Evolutionary conservation across 2,113 vertebrate genomes (phyloP).

Genomic region (Microcebus murinus): DNA sequence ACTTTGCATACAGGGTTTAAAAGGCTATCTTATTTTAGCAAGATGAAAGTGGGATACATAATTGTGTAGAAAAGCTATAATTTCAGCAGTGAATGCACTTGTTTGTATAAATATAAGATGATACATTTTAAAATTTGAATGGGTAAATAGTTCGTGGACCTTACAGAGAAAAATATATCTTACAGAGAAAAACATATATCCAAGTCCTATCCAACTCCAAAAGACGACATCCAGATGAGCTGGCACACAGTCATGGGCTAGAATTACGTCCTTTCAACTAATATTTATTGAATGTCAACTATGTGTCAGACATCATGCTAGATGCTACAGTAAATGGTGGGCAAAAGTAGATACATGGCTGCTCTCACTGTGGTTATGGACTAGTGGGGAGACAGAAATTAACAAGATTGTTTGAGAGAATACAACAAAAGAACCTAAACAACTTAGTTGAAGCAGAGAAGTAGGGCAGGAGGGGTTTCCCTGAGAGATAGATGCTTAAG

Average conservation of each 20-base stretch:
- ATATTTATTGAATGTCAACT: not conserved
- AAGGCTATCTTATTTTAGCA: conserved; percentile 59
- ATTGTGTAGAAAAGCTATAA: conserved; percentile 53
- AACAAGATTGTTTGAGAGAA: not conserved
- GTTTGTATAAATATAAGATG: conserved; percentile 49
- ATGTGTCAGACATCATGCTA: not conserved
- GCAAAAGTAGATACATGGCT: not conserved
- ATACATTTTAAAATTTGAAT: conserved; percentile 40
- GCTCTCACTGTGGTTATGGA: not conserved
- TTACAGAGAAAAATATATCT: conserved; percentile 35
- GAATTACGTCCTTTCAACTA: not conserved
- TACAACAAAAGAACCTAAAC: not conserved
- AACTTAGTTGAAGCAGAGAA: not conserved
- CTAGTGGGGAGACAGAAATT: not conserved
- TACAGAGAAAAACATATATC: conserved; percentile 32
- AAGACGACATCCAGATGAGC: not conserved
- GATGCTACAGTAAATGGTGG: not conserved
- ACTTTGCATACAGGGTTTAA: conserved; percentile 35
- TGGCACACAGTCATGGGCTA: not conserved
- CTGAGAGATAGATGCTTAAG: not conserved
- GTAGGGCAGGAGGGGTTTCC: not conserved
- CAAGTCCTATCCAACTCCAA: not conserved
- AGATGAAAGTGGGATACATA: conserved; percentile 55
- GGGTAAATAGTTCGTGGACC: not conserved
- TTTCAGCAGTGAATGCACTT: conserved; percentile 57